Evolutionary conservation across 2,113 vertebrate genomes (phyloP), one percentile per base, ranked within the genome.

Genomic region (Microtus richardsoni): DNA sequence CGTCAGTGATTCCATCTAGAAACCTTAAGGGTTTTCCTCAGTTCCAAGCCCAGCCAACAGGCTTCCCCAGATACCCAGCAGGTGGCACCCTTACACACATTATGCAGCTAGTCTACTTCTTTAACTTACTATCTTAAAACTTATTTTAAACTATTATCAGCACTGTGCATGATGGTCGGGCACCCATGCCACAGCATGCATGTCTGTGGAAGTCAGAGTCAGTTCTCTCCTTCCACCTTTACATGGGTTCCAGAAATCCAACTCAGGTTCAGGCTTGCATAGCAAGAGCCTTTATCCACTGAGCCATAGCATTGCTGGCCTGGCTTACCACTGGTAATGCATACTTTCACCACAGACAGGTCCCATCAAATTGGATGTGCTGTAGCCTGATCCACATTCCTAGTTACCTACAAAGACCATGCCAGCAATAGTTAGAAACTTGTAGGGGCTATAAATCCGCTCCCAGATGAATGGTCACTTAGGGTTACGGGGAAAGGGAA

Each of bases 21-120:
- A 91, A 91, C 54, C 22, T 58, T 87, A 54, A 78, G 41, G 54
- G 4, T 68, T 91, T 86, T 36, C 79, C 82, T 78, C 62, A 13
- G 74, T 91, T 95, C 41, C 60, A 77, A 77, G 30, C 60, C 68
- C 30, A 58, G 60, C 30, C 36, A 71, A 28, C 54, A 39, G n/a
- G 71, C 82, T 95, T 88, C 79, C 91, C 68, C 39, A 22, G 26
- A 79, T 24, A 52, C 3, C 98, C 98, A 96, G 97, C 93, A 98
- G 98, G 96, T 98, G 98, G 98, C 97, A 24, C 97, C 87, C 73
- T 98, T 85, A 96, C 95, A 98, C 91, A 90, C 93, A 30, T 92
- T 93, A 86, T 71, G 71, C 66, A n/a, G 17, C 39, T 62, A 4
- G 16, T 58, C 80, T 75, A 91, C 54, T 89, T 74, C 64, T 2